Evolutionary conservation across 1,140 invertebrate genomes (phyloP).

Genomic region (Drosophila orosa): DNA sequence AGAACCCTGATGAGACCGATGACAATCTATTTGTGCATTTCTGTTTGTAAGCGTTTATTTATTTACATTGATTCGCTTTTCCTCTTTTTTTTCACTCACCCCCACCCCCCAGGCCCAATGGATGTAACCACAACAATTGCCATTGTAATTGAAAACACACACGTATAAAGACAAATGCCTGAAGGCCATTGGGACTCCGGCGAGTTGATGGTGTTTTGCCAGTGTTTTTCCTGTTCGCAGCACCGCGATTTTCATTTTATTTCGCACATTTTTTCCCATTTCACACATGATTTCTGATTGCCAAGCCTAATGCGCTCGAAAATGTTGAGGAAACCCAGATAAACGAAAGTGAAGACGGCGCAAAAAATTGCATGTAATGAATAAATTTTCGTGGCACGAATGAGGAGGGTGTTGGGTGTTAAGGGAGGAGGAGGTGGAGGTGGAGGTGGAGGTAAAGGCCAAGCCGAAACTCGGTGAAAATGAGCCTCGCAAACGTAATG

Average conservation of each 20-base stretch:
- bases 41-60: constrained; percentile 69
- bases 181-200: constrained; percentile 36
- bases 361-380: constrained; percentile 83
- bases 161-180: constrained; percentile 38
- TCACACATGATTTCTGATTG: constrained; percentile 83
- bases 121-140: constrained; percentile 76
- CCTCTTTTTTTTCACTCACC: neutral
- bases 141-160: constrained; percentile 76
- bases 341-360: constrained; percentile 77
- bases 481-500: constrained; percentile 79
- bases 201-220: constrained; percentile 52
- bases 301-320: constrained; percentile 75
- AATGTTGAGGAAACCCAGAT: constrained; percentile 68
- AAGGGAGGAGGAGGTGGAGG: neutral
- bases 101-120: constrained; percentile 26
- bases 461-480: constrained; percentile 69
- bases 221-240: constrained; percentile 48
- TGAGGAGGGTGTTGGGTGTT: neutral
- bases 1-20: constrained; percentile 48
- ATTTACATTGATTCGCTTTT: constrained; percentile 74
- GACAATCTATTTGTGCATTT: constrained; percentile 67
- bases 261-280: constrained; percentile 71
- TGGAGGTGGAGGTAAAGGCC: constrained; percentile 6
- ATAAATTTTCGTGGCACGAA: constrained; percentile 71
- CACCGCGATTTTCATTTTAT: constrained; percentile 77